phyloP scores from a whole-genome alignment of 1,140 invertebrate species.

The Spodoptera litura region DNA sequence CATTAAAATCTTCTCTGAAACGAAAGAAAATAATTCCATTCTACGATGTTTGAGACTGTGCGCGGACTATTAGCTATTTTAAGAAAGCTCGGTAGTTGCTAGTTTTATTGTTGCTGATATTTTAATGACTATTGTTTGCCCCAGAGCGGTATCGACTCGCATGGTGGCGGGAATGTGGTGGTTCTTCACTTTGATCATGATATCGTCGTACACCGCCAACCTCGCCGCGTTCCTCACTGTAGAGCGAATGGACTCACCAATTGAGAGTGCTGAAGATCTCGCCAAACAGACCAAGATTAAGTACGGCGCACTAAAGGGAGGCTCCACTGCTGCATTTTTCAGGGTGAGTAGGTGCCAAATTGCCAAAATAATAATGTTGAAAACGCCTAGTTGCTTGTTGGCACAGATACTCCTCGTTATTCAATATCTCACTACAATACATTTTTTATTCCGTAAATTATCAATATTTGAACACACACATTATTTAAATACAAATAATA shows the following conservation, averaged over 20 bases:
- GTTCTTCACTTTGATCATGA: slow-evolving; percentile 99
- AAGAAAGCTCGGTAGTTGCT: slow-evolving; percentile 14
- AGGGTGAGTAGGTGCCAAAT: slow-evolving; percentile 87
- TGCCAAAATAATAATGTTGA: neutral
- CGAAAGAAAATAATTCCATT: too few relatives aligned
- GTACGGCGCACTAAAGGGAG: slow-evolving; percentile 97
- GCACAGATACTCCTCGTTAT: neutral
- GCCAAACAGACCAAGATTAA: slow-evolving; percentile 98
- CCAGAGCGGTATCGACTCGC: slow-evolving; percentile 93
- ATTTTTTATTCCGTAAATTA: too few relatives aligned
- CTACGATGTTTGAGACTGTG: too few relatives aligned
- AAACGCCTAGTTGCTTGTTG: neutral
- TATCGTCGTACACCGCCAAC: slow-evolving; percentile 99
- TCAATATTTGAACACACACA: neutral
- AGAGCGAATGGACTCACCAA: slow-evolving; percentile 98
- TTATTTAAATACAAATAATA: slow-evolving; percentile 4
- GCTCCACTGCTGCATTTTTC: slow-evolving; percentile 97
- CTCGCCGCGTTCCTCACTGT: slow-evolving; percentile 98
- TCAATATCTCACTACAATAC: neutral
- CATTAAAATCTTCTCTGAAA: neutral
- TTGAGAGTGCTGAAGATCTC: slow-evolving; percentile 97
- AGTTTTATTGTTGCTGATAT: neutral
- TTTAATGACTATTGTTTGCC: slow-evolving; percentile 54
- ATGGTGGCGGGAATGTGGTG: slow-evolving; percentile 98
- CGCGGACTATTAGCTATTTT: slow-evolving; percentile 3